Conservation (phyloP, 2,797 vertebrate species). For the Ataeniobius toweri region DNA sequence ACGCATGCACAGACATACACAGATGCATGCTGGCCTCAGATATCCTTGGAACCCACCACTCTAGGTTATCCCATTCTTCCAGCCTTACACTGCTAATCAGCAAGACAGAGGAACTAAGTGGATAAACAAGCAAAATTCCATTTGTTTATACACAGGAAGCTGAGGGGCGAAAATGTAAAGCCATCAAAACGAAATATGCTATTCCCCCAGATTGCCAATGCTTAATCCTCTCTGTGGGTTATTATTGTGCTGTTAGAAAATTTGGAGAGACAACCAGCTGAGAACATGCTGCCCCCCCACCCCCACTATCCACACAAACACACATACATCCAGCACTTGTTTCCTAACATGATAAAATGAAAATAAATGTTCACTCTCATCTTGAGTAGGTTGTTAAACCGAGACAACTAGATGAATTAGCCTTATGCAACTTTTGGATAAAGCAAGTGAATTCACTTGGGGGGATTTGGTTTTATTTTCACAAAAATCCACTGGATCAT, state of each 20-base stretch:
- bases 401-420: conserved; percentile 27
- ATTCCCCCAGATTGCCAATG: conserved; percentile 59
- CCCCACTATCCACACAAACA: neutral
- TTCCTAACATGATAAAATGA: conserved; percentile 1
- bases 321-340: neutral
- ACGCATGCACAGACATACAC: conserved; percentile 6
- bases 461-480: conserved; percentile 62
- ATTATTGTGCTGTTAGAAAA: conserved; percentile 61
- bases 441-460: conserved; percentile 33
- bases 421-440: conserved; percentile 38
- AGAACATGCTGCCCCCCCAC: conserved; percentile 6
- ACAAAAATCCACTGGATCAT: conserved; percentile 51
- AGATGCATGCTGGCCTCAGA: conserved; percentile 39
- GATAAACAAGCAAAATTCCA: conserved; percentile 60
- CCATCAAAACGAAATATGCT: conserved; percentile 47
- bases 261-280: conserved; percentile 49
- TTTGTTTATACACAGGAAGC: conserved; percentile 64
- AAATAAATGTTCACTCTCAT: conserved; percentile 24
- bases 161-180: conserved; percentile 40
- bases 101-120: conserved; percentile 64
- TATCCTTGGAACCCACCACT: conserved; percentile 64
- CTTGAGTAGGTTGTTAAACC: conserved; percentile 28
- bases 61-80: conserved; percentile 61
- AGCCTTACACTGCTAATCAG: conserved; percentile 62
- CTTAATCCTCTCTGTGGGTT: conserved; percentile 68